These are phyloP conservation scores for Salvator merianae DNA, from an alignment of 2,113 vertebrate genomes.

Conservation along the genomic window DNA sequence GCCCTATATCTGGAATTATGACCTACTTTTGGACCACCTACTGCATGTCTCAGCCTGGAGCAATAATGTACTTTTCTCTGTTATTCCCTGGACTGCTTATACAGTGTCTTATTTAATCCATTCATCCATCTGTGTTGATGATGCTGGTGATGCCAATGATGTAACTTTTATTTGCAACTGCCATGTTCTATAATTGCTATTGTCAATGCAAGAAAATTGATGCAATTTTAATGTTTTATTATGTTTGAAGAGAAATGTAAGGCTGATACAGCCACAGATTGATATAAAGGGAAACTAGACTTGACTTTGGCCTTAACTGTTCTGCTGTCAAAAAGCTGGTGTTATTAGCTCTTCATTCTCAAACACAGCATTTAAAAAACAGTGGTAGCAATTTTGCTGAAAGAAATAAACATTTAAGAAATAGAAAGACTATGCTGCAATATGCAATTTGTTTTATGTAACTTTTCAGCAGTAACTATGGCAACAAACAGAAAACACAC, in stretches of 20 bases:
- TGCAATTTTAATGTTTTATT: background rate
- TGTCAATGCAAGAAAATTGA: background rate
- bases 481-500: background rate
- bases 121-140: too few species aligned
- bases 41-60: too few species aligned
- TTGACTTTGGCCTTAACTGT: background rate
- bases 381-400: background rate
- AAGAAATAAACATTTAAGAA: background rate
- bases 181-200: too few species aligned
- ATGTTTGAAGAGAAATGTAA: too few species aligned
- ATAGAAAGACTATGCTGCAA: background rate
- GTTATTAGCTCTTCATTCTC: background rate
- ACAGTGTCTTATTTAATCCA: too few species aligned
- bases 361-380: background rate
- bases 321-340: background rate
- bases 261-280: background rate
- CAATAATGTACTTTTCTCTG: too few species aligned
- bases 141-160: too few species aligned
- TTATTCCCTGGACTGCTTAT: too few species aligned
- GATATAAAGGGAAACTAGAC: background rate
- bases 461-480: background rate
- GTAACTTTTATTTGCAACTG: too few species aligned
- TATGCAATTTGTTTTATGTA: constrained; percentile 17
- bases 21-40: too few species aligned
- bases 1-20: too few species aligned